Conservation (phyloP, 2,888 invertebrate species). For the Cabera pusaria region DNA sequence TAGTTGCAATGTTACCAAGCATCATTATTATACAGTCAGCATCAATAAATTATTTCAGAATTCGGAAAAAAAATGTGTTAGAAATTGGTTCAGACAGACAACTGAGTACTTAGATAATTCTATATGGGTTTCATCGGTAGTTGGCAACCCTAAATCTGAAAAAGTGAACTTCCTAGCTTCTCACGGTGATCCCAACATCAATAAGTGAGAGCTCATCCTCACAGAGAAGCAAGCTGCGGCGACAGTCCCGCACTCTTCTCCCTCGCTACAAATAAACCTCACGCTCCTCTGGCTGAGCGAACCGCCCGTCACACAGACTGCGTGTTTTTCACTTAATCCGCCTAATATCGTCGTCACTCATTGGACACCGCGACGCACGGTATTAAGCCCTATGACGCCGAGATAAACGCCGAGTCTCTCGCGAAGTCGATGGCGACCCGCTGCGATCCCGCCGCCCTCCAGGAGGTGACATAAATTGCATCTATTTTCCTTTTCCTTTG, state of each 20-base stretch:
- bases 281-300: slow-evolving; percentile 10
- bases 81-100: too few species aligned
- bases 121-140: too few species aligned
- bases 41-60: too few species aligned
- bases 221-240: too few species aligned
- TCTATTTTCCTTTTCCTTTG: slow-evolving; percentile 38
- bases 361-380: slow-evolving; percentile 7
- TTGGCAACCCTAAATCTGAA: too few species aligned
- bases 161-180: too few species aligned
- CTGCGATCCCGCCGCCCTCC: slow-evolving; percentile 25
- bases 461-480: slow-evolving; percentile 40
- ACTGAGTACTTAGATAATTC: too few species aligned
- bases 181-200: too few species aligned
- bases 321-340: slow-evolving; percentile 35
- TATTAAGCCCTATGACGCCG: slow-evolving; percentile 13
- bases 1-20: too few species aligned
- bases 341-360: slow-evolving; percentile 25
- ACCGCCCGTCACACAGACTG: slow-evolving; percentile 26
- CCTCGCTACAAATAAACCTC: slow-evolving; percentile 14
- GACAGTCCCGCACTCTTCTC: slow-evolving; percentile 1
- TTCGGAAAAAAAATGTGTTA: too few species aligned
- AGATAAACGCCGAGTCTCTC: slow-evolving; percentile 1
- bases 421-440: slow-evolving; percentile 13
- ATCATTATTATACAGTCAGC: too few species aligned
- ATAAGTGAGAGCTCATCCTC: too few species aligned